Conservation (phyloP, 1,140 invertebrate genomes). For the Orius insidiosus region DNA sequence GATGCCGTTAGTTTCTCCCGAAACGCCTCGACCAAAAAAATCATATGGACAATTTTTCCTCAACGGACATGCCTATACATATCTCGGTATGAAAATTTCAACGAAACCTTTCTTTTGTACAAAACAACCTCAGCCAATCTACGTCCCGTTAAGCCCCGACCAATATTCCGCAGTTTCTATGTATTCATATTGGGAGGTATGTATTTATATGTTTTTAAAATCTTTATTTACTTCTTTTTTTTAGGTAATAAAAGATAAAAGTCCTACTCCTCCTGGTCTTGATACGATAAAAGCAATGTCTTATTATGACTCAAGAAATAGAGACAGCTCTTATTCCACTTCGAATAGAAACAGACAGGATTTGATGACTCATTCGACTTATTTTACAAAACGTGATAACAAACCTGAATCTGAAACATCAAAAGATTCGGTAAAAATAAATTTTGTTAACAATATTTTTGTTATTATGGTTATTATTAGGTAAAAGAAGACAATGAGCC, state of each 20-base stretch:
- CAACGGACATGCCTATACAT: conserved; percentile 84
- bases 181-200: conserved; percentile 90
- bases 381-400: conserved; percentile 21
- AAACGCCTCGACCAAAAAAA: conserved; percentile 73
- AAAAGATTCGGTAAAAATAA: too few relatives aligned
- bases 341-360: conserved; percentile 36
- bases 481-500: conserved; percentile 10
- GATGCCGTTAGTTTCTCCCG: conserved; percentile 64
- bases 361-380: conserved; percentile 53
- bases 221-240: neutral
- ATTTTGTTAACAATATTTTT: too few relatives aligned
- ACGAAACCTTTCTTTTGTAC: conserved; percentile 88
- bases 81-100: conserved; percentile 75
- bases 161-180: conserved; percentile 76
- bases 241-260: conserved; percentile 23
- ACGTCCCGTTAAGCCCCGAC: conserved; percentile 55
- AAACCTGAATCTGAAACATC: conserved; percentile 1
- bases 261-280: conserved; percentile 51
- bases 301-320: conserved; percentile 56
- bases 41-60: conserved; percentile 73
- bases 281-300: conserved; percentile 45
- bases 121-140: conserved; percentile 86
- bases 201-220: too few relatives aligned
- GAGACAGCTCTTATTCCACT: conserved; percentile 35
- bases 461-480: conserved; percentile 1